A percentile compares a stretch with the other conserved stretches of the same genome.
These are phyloP conservation scores for Scaptomyza montana DNA, from an alignment of 1,140 invertebrate species.

Conservation along the genomic window DNA sequence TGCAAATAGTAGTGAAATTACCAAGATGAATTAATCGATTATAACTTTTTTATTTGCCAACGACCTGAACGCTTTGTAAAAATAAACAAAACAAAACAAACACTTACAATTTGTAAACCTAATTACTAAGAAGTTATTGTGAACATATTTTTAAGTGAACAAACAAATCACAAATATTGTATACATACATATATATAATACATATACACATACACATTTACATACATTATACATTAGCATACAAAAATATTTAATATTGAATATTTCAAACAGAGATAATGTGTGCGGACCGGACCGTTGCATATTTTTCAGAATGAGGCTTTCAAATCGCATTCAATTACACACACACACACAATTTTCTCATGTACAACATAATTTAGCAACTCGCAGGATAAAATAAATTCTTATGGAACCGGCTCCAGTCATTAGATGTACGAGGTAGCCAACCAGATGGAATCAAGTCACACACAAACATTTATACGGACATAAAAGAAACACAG, in stretches of 20 bases:
- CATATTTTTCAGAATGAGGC: slow-evolving; percentile 35
- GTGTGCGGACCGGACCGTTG: slow-evolving; percentile 25
- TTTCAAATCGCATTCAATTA: slow-evolving; percentile 31
- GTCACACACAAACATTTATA: slow-evolving; percentile 37
- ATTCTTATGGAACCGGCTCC: slow-evolving; percentile 18
- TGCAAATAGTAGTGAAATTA: slow-evolving; percentile 63
- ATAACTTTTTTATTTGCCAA: slow-evolving; percentile 61
- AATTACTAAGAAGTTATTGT: slow-evolving; percentile 55
- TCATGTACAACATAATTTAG: slow-evolving; percentile 8
- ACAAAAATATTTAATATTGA: slow-evolving; percentile 29
- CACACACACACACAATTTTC: slow-evolving; percentile 14
- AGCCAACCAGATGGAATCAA: slow-evolving; percentile 21
- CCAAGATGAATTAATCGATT: slow-evolving; percentile 24
- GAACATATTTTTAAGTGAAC: slow-evolving; percentile 45
- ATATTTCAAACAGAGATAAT: slow-evolving; percentile 17
- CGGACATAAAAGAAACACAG: slow-evolving; percentile 29
- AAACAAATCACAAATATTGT: slow-evolving; percentile 50
- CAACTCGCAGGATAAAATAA: slow-evolving; percentile 14
- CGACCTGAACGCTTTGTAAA: slow-evolving; percentile 75
- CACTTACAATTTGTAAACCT: slow-evolving; percentile 40
- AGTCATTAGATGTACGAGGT: slow-evolving; percentile 38
- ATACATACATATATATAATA: slow-evolving; percentile 37
- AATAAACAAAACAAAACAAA: slow-evolving; percentile 20
- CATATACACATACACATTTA: slow-evolving; percentile 28
- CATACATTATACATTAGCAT: slow-evolving; percentile 30